phyloP scores from a whole-genome alignment of 2,888 invertebrate genomes.

The Branchipolynoe longqiensis region DNA sequence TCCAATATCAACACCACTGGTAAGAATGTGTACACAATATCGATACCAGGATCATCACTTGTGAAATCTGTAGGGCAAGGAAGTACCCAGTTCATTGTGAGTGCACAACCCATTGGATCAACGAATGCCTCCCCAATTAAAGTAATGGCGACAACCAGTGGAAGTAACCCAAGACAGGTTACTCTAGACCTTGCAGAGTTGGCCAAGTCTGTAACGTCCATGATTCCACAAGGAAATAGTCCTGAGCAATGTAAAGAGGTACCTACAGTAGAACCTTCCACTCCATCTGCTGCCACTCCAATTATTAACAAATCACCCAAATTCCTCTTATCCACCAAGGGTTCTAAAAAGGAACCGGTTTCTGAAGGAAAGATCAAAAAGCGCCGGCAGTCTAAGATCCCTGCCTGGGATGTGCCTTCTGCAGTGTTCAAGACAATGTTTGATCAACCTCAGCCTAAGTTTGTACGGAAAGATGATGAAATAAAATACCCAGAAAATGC shows the following conservation, averaged over 20 bases:
- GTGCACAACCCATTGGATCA: neutral
- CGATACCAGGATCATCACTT: neutral
- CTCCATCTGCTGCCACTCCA: constrained; percentile 3
- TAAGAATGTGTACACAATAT: constrained; percentile 10
- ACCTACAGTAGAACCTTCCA: neutral
- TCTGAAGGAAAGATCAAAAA: constrained; percentile 46
- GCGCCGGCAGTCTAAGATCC: neutral
- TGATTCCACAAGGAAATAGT: neutral
- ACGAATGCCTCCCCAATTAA: neutral
- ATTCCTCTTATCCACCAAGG: constrained; percentile 8
- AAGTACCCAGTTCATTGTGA: constrained; percentile 29
- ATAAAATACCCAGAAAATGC: constrained; percentile 21
- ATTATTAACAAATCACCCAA: constrained; percentile 42
- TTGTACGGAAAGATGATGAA: neutral
- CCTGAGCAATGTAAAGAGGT: neutral
- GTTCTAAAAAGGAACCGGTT: constrained; percentile 13
- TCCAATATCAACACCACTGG: constrained; percentile 14
- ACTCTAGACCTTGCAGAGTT: constrained; percentile 32
- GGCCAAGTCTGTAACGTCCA: constrained; percentile 20
- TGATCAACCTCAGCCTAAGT: neutral
- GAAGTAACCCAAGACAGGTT: neutral
- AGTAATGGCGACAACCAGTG: neutral
- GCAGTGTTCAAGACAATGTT: constrained; percentile 2
- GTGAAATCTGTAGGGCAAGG: neutral
- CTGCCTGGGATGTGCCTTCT: constrained; percentile 33